Evolutionary conservation across 2,113 vertebrate species (phyloP), one percentile per base, ranked within the genome.

Genomic region (Chloebia gouldiae): DNA sequence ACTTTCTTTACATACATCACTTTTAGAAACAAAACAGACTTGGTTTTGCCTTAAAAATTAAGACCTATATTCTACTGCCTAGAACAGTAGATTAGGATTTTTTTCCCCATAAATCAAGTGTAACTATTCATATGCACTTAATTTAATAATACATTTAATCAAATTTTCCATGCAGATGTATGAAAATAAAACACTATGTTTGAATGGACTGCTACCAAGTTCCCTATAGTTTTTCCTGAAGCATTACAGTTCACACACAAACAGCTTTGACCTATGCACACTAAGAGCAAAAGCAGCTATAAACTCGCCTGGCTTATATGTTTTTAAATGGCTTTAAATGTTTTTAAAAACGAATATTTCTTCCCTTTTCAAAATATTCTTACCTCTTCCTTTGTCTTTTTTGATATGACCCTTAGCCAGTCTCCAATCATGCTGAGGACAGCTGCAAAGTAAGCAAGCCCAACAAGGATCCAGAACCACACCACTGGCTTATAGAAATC

Each of bases 371-470:
- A 90, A 49, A 40, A 73, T 56, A 37, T 96, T 81, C 98, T 88
- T 96, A 99, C 99, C 99, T 99, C 99, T 97, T 99, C 99, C 94
- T 99, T 99, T 12, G 99, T 99, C 98, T 99, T 99, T 98, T 99
- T 99, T 35, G 99, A 99, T 94, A 99, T 99, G 85, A 99, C 99
- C 53, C 99, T 98, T 88, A 99, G 98, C 99, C 99, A 99, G 95
- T 99, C 99, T 91, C 99, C 99, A 60, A 99, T 99, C 99, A 99
- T 99, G 90, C 99, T 99, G 92, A 99, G 98, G 66, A 99, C 99
- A 51, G 99, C 99, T 11, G 99, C 99, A 81, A 99, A 99, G 97
- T 99, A 99, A 2, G 99, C 99, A 61, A 99, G 98, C 3, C 99
- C 99, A 37, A 99, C 99, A n/a, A 99, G 98, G 97, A 99, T 99